Percentiles rank a stretch among this genome's conserved stretches.
These are phyloP conservation scores for Monoplex corrugatus DNA, from an alignment of 2,888 invertebrate species.

Conservation along the genomic window DNA sequence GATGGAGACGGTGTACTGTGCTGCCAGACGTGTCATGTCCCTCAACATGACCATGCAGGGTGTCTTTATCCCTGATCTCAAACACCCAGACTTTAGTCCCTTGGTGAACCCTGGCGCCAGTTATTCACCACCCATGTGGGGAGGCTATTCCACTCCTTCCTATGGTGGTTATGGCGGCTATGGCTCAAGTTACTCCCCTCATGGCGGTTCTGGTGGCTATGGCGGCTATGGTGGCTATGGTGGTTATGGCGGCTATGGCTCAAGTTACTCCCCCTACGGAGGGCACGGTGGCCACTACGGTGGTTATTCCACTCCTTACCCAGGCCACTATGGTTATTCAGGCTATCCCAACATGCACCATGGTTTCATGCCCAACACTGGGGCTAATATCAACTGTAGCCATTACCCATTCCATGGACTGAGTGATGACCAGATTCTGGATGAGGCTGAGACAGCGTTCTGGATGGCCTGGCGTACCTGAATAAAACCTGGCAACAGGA, in stretches of 20 bases:
- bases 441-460: constrained; percentile 8
- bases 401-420: neutral
- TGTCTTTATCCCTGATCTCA: constrained; percentile 15
- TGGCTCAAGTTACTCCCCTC: neutral
- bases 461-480: neutral
- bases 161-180: neutral
- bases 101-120: neutral
- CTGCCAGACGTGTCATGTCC: constrained; percentile 20
- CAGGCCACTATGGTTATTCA: too few species aligned
- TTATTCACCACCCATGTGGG: neutral
- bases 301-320: neutral
- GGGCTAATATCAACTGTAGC: constrained; percentile 5
- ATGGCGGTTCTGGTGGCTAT: neutral
- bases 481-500: constrained; percentile 16
- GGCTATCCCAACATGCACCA: neutral
- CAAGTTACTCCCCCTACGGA: neutral
- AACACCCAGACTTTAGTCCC: constrained; percentile 7
- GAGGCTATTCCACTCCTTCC: neutral
- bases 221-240: neutral
- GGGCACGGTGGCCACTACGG: neutral
- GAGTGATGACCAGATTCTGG: neutral
- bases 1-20: constrained; percentile 29
- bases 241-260: neutral
- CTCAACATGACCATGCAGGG: constrained; percentile 19
- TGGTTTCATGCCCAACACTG: neutral